Base-by-base conservation (phyloP, 2,113 vertebrate genomes). In the Carassius carassius region DNA sequence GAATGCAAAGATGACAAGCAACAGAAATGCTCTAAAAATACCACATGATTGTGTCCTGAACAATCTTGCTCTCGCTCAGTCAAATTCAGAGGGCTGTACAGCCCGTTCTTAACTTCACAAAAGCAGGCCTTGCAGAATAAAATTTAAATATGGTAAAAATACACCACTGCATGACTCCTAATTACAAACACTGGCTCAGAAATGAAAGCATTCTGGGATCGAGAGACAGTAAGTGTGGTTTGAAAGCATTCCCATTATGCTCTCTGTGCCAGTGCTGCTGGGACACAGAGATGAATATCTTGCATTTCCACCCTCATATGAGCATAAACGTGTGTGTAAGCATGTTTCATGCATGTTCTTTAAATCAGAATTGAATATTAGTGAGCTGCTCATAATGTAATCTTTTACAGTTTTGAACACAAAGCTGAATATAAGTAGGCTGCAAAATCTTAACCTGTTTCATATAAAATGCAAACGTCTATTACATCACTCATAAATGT, bases 21-120 rank as follows among this genome's bases (percentile, higher is more conserved):
- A 83, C 88, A 83, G 84, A 82, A 86, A 62, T 69, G 12, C 51
- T 78, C 79, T 85, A 85, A 81, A 89, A 89, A 89, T 86, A 86
- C 81, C 74, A 67, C 14, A 4, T 47, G 58, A 69, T 74, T 89
- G 16, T 77, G 60, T 77, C 58, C 63, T 72, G 63, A 73, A 60
- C 73, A 86, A 62, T 81, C 69, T 70, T 3, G 5, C 76, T 86
- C 81, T 35, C 25, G 77, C 78, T 81, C 78, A 70, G 56, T 29
- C 44, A 44, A 21, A 19, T 21, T 29, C 47, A 32, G 70, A 21
- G 19, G 65, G 74, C 81, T 65, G 74, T n/a, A 62, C 76, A 83
- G 67, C 32, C 67, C 67, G 69, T 3, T 72, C 69, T 67, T 17
- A 51, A 56, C 62, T 73, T 23, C 2, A n/a, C 70, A 23, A 16